Base-by-base conservation (phyloP, 2,113 vertebrate species). In the Caretta caretta region DNA sequence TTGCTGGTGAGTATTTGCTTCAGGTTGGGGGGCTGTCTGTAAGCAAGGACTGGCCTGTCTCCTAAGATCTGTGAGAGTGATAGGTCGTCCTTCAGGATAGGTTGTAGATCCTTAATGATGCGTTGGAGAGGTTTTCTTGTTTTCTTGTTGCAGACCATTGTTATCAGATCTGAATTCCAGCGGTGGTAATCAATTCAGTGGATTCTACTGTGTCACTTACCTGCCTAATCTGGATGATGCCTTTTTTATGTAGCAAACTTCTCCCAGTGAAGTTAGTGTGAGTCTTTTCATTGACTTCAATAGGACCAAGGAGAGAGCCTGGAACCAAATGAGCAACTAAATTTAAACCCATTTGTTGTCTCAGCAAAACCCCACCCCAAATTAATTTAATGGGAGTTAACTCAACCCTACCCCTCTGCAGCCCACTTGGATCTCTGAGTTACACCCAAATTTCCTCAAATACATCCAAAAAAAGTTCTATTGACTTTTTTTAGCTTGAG, bases 231-330 rank as follows among this genome's bases (percentile, higher is more conserved):
- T 46, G 25, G 50, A 57, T 29, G 22, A 22, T 2, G 42, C 13
- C 2, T 86, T 92, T 92, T 87, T 27, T 76, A 46, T 49, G 65
- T 10, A 86, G 69, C 29, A 38, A 62, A 56, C 4, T 31, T 1
- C 1, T 17, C 76, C 31, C 49, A 5, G 0, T 1, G 72, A 1
- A 0, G 8, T n/a, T 83, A 1, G 1, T 31, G 59, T 16, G 16
- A n/a, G 16, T 65, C 16, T 72, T 80, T 91, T 49, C 46, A 16
- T 75, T 87, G 46, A 10, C 19, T 76, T 76, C 9, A 76, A 5
- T 24, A 75, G 69, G 69, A 75, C n/a, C 38, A 75, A 46, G 11
- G 10, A 11, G 20, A 46, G 10, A 46, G 20, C 24, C 38, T 76
- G 72, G 38, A 31, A 87, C 65, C 19, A 1, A 1, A 87, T 65